Conservation (phyloP, 2,113 vertebrate genomes). For the Gallinago jamesoni region DNA sequence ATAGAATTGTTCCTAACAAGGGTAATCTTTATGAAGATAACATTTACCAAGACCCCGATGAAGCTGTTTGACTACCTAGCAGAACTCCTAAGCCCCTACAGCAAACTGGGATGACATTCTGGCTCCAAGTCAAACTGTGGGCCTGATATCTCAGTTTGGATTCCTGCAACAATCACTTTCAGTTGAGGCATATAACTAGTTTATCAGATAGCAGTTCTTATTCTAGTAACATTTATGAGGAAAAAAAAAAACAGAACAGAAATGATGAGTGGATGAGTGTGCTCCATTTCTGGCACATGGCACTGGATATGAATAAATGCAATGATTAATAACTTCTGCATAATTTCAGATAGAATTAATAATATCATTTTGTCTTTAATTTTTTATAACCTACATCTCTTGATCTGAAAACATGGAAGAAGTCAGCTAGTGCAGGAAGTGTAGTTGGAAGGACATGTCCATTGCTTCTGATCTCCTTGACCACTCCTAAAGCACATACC, state of each 20-base stretch:
- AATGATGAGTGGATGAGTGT: fast-evolving
- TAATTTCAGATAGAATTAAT: not conserved
- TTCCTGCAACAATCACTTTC: not conserved
- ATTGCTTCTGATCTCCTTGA: not conserved
- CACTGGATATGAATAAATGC: fast-evolving
- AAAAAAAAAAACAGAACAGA: not conserved
- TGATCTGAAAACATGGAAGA: not conserved
- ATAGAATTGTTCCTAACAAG: not conserved
- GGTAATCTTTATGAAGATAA: not conserved
- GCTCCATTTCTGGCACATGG: not conserved
- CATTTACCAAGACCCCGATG: not conserved
- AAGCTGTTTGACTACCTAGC: not conserved
- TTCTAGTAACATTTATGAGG: not conserved
- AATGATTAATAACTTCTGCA: not conserved
- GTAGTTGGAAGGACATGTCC: fast-evolving
- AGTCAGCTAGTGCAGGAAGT: not conserved
- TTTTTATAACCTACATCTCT: not conserved
- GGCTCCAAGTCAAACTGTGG: not conserved
- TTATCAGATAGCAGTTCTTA: not conserved
- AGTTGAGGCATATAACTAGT: not conserved
- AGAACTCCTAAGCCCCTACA: not conserved
- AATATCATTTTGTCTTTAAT: not conserved
- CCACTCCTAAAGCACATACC: not conserved
- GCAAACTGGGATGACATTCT: not conserved
- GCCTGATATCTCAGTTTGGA: not conserved